Conservation (phyloP, 2,113 vertebrate genomes). For the Lepidothrix coronata region DNA sequence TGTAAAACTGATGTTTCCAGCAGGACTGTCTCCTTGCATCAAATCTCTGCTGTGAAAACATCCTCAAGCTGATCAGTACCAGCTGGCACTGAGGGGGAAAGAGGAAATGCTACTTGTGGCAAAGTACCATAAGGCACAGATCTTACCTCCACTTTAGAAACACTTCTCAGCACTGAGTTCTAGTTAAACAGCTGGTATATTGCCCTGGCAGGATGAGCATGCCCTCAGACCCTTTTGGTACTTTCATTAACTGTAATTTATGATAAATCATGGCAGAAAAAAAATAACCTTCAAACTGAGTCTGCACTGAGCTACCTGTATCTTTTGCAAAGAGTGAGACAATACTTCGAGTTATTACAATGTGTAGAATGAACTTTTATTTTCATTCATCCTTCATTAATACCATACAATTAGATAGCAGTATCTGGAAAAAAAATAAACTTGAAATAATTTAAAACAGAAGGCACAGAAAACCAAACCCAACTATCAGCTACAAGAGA, state of each 20-base stretch:
- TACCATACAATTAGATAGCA: constrained; percentile 60
- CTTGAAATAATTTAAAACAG: constrained; percentile 74
- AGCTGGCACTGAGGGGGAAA: not conserved
- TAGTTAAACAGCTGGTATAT: not conserved
- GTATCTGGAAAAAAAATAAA: constrained; percentile 9
- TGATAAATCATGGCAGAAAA: not conserved
- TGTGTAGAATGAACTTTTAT: constrained; percentile 67
- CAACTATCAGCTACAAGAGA: constrained; percentile 51
- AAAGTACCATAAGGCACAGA: not conserved
- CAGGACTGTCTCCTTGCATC: constrained; percentile 18
- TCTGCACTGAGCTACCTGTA: not conserved
- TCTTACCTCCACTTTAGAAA: not conserved
- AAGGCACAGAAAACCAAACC: constrained; percentile 75
- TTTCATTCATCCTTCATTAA: constrained; percentile 69
- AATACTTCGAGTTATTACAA: not conserved
- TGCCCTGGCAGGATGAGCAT: not conserved
- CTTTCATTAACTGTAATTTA: not conserved
- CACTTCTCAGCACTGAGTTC: not conserved
- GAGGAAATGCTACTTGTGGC: not conserved
- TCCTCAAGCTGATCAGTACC: not conserved
- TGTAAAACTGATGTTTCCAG: constrained; percentile 13
- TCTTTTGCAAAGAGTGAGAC: not conserved
- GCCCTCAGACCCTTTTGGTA: not conserved
- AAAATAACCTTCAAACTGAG: not conserved
- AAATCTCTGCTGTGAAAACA: not conserved